Evolutionary conservation across 1,140 invertebrate species (phyloP), one percentile per base, ranked within the genome.

Genomic region (Tetramorium simillimum): DNA sequence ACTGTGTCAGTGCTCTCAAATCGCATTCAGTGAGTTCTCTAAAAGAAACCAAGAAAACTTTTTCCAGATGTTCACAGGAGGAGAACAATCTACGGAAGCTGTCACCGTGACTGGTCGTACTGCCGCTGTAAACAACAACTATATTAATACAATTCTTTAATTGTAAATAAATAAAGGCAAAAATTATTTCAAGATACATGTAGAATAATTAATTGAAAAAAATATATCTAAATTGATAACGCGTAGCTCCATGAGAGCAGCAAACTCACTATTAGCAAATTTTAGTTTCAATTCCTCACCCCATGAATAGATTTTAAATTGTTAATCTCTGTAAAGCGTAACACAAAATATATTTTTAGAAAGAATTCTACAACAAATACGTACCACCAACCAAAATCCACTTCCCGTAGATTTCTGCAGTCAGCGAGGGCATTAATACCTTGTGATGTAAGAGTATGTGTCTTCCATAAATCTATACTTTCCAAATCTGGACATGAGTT

Each of bases 341-440:
- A 33, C 33, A 63, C 6, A 37, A 3, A 37, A 37, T 18, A 43
- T 14, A 10, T 21, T 86, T 72, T 65, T 53, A n/a, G 16, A 70
- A 9, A 51, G 33, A 87, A 62, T 67, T 67, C 24, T 37, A 53
- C 43, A 43, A 72, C 6, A 96, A 97, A 73, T 21, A 96, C 97
- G 96, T 95, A 98, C 97, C 98, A 98, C 98, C 98, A 99, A 75
- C 98, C 98, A 80, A 99, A 96, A 95, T 99, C 98, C 24, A 99
- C 94, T 94, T 99, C 98, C 92, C 97, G 96, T 21, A 99, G 94
- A 62, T 96, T 95, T 80, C 90, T 95, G 92, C 97, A 98, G n/a
- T 96, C 95, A 0, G 96, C 95, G 3, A 99, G 94, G 14, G 96
- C 96, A 86, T 95, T 94, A 1, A 98, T 96, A 7, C 98, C 98